phyloP scores from a whole-genome alignment of 2,113 vertebrate species.

The Herpetotheres cachinnans region DNA sequence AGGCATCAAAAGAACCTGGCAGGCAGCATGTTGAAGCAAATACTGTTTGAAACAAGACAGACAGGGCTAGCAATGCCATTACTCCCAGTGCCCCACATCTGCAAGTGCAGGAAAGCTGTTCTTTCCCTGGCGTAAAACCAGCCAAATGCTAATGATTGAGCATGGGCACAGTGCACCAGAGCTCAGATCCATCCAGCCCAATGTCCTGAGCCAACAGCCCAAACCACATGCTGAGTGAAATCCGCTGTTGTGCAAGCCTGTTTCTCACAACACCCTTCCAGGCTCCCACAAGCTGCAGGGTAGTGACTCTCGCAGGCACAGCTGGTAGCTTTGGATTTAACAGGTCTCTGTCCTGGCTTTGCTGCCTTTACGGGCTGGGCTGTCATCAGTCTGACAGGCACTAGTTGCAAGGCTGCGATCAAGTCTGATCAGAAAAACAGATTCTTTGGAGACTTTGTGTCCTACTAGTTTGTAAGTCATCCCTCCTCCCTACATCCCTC shows the following conservation, averaged over 20 bases:
- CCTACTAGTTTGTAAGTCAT: background rate
- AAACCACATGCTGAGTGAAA: background rate
- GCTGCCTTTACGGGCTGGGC: background rate
- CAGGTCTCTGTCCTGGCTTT: background rate
- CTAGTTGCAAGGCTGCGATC: rapidly evolving
- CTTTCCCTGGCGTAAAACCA: background rate
- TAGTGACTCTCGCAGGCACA: background rate
- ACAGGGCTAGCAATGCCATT: background rate
- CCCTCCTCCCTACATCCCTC: background rate
- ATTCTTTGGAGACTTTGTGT: background rate
- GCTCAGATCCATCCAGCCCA: background rate
- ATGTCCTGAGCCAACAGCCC: background rate
- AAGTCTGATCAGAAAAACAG: background rate
- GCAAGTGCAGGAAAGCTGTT: background rate
- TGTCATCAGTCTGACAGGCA: background rate
- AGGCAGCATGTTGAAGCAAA: background rate
- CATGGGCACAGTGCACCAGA: background rate
- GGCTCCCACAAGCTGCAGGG: background rate
- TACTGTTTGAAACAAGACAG: background rate
- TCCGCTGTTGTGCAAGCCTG: rapidly evolving
- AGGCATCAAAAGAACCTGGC: background rate
- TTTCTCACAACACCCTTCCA: background rate
- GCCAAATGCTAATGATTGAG: background rate
- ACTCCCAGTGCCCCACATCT: background rate
- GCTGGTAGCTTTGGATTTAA: background rate